Evolutionary conservation across 2,797 vertebrate species (phyloP).

Genomic region (Lepus oiostolus): DNA sequence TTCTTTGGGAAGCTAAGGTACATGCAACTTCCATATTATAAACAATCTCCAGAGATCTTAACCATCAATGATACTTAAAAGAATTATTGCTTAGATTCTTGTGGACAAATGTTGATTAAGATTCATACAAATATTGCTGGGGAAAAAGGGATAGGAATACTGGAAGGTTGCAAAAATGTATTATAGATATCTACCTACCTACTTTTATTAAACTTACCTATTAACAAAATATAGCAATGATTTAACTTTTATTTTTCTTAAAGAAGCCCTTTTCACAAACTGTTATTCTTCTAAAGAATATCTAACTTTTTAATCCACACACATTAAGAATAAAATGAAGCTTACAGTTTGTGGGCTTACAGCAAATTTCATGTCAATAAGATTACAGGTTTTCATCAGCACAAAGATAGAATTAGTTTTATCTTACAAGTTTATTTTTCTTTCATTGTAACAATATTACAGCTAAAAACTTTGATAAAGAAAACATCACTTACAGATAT

Average conservation of each 20-base stretch:
- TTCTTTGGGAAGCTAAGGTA: neutral
- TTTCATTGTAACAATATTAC: neutral
- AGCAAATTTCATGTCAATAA: conserved; percentile 9
- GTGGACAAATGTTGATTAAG: neutral
- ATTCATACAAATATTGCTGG: neutral
- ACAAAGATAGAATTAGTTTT: neutral
- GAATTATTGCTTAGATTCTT: neutral
- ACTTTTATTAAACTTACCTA: conserved; percentile 10
- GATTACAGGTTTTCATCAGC: neutral
- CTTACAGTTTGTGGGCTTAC: neutral
- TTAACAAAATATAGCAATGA: neutral
- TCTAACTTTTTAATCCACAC: neutral
- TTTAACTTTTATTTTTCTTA: conserved; percentile 23
- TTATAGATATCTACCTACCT: neutral
- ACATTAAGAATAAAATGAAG: conserved; percentile 25
- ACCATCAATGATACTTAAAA: neutral
- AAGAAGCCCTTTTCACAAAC: neutral
- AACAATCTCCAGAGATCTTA: neutral
- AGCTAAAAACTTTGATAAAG: neutral
- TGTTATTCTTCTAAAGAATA: neutral
- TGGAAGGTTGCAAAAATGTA: neutral
- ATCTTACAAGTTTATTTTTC: neutral
- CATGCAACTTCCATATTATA: neutral
- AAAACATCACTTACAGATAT: conserved; percentile 93
- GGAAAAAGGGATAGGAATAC: neutral